Base-by-base conservation (phyloP, 2,113 vertebrate genomes). In the Prietella phreatophila region DNA sequence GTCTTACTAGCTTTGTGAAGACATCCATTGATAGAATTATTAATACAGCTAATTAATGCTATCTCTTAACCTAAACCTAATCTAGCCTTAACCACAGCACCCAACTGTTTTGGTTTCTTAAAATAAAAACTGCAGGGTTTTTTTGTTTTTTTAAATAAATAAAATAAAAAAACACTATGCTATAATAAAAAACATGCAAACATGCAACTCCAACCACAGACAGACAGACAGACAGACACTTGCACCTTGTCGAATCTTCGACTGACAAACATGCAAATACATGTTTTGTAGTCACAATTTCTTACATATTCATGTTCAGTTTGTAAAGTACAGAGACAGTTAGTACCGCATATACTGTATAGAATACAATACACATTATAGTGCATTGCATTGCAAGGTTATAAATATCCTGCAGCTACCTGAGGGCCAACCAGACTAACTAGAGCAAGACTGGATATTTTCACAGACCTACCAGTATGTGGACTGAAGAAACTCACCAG, bases 371-470 rank as follows among this genome's bases (percentile, higher is more conserved):
- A 33, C 1, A 36, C 30, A 71, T 1, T 19, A 19, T 17, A 42
- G 67, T 33, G 30, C 30, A 17, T 69, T 36, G 19, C 7, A 71
- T 17, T 36, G 30, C 30, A 71, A 36, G 19, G 19, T 22, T 20
- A 75, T 36, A 75, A 75, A 75, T 75, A 42, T 22, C 71, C 71
- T 75, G 71, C 71, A 75, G 36, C 36, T 75, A 11, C 39, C 71
- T 22, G 36, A 75, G 9, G 71, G 71, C 36, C 67, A 69, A 14
- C 67, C 19, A 42, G 19, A 20, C 20, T 22, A 42, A 25, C 36
- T 11, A 39, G 6, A 75, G 8, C 71, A 75, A 11, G 71, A 22
- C 19, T 42, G 19, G 25, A 75, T 75, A 42, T 36, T 33, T 69
- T 30, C 30, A 33, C n/a, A 71, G 17, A 71, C 30, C 14, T 71